phyloP scores from a whole-genome alignment of 2,113 vertebrate species.

The Formicarius rufipectus region DNA sequence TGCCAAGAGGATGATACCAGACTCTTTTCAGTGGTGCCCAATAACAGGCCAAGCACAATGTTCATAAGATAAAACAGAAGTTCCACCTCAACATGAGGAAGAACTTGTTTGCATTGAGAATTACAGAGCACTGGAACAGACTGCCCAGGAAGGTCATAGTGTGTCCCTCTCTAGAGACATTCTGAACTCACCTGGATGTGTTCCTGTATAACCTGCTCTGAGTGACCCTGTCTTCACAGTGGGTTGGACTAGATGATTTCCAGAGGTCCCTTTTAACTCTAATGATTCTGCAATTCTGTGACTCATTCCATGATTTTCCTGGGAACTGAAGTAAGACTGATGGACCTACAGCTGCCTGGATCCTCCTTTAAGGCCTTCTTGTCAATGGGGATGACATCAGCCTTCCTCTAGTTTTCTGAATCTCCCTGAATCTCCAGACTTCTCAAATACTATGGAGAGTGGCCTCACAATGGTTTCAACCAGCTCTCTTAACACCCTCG shows the following conservation, averaged over 20 bases:
- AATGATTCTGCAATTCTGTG: background rate
- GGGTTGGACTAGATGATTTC: background rate
- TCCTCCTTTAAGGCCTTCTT: background rate
- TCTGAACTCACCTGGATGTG: background rate
- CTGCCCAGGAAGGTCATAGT: background rate
- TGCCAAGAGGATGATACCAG: no score
- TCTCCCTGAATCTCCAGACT: background rate
- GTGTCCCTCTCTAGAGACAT: background rate
- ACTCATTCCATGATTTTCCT: background rate
- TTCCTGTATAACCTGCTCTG: background rate
- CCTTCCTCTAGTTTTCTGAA: background rate
- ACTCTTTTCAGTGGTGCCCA: background rate
- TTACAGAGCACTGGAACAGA: background rate
- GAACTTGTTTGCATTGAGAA: background rate
- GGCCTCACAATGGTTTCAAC: rapidly evolving
- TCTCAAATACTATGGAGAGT: background rate
- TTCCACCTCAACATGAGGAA: background rate
- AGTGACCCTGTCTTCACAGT: background rate
- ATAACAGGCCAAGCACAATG: background rate
- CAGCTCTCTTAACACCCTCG: background rate
- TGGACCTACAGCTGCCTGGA: background rate
- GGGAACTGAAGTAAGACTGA: background rate
- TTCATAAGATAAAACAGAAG: background rate
- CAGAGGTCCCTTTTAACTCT: background rate
- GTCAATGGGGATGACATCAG: background rate